Conservation (phyloP, 2,888 invertebrate species). For the Papilio elwesi region DNA sequence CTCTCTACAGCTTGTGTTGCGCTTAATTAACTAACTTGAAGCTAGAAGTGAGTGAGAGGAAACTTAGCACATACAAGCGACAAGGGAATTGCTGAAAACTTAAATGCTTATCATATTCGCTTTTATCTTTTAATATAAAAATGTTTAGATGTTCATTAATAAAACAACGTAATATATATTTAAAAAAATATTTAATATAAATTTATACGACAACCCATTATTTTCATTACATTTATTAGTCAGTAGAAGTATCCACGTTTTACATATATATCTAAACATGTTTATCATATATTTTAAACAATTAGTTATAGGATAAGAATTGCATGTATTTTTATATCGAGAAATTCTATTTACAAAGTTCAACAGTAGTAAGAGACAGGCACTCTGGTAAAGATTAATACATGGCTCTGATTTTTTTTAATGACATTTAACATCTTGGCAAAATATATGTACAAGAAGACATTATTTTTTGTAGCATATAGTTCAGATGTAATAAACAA, state of each 20-base stretch:
- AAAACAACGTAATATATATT: slow-evolving; percentile 56
- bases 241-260: slow-evolving; percentile 45
- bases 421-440: neutral
- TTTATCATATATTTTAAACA: slow-evolving; percentile 23
- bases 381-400: slow-evolving; percentile 58
- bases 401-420: slow-evolving; percentile 39
- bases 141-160: neutral
- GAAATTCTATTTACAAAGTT: slow-evolving; percentile 50
- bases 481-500: no score
- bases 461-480: neutral
- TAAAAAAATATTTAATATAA: slow-evolving; percentile 79
- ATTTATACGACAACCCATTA: slow-evolving; percentile 79
- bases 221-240: slow-evolving; percentile 49
- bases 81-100: no score
- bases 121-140: neutral
- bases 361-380: slow-evolving; percentile 59
- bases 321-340: slow-evolving; percentile 29
- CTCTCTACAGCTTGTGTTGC: no score
- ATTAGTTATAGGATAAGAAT: slow-evolving; percentile 7
- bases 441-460: neutral
- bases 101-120: no score
- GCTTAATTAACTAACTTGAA: no score
- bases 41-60: no score
- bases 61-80: no score
- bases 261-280: slow-evolving; percentile 45